Evolutionary conservation across 2,797 vertebrate species (phyloP), one percentile per base, ranked within the genome.

Genomic region (Triplophysa yarkandensis): DNA sequence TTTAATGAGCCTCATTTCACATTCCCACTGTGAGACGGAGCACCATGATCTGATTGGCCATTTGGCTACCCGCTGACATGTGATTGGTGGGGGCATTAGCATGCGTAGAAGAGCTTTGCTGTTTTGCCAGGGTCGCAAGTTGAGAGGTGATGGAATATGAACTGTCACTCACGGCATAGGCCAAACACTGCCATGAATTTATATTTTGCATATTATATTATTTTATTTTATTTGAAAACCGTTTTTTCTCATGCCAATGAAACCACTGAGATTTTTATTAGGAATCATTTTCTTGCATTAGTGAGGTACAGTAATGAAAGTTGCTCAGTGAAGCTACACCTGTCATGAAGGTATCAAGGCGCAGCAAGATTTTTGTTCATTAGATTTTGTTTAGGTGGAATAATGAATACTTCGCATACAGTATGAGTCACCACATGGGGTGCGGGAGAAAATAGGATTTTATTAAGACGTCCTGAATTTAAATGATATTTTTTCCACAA

Each of bases 41-140:
- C 44, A 61, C 55, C 19, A 30, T 72, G 52, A 46, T 73, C 74
- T 77, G 68, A 78, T 78, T 76, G 72, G 80, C 77, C 72, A 71
- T 44, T 86, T 80, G 81, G 85, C 80, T 61, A 71, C 48, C 54
- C 44, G 74, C 83, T 82, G 81, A 78, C 78, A 76, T 75, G 48
- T 76, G 85, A 89, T 89, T 87, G 87, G 76, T 77, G 11, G 46
- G 44, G 48, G 46, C 36, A 68, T 68, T 34, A 57, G 60, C 23
- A 60, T 61, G 41, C 61, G 0, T 1, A 32, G 27, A 32, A 58
- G 23, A 3, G 17, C 41, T 62, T 43, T 14, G 52, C 55, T 32
- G 68, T 71, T 68, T 27, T 28, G 16, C n/a, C 64, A 69, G 82
- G 72, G 60, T 55, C 76, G 79, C 30, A 36, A 77, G 80, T 75